Base-by-base conservation (phyloP, 2,113 vertebrate species). In the Trichomycterus rosablanca region DNA sequence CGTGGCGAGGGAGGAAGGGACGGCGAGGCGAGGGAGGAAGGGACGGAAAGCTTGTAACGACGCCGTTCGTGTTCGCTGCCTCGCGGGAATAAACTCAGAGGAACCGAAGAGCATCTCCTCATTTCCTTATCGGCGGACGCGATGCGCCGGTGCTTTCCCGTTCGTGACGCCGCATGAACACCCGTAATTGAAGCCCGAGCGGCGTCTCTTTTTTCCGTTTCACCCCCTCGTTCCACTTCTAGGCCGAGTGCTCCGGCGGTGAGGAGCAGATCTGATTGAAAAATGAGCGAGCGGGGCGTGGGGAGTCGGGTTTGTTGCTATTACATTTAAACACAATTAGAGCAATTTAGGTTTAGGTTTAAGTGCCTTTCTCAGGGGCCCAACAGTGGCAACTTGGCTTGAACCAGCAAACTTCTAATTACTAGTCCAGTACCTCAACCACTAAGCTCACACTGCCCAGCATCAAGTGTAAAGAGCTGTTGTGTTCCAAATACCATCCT, bases 51-150 rank as follows among this genome's bases (percentile, higher is more conserved):
- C 26, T 18, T 40, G 42, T 54, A 20, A 28, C 26, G 40, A 59
- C 23, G 56, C 18, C 51, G 46, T 10, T 40, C 30, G 34, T 62
- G 53, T 50, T 60, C 56, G 50, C 19, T 15, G 44, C 40, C 56
- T 66, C 56, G 12, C 46, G 37, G 68, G 63, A 61, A 61, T 56
- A 35, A 11, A 51, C 56, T 2, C 37, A 45, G 66, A 30, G 53
- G 58, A 45, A 34, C 37, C 32, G 22, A 32, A 22, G 56, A 45
- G 56, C 39, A 59, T 62, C 69, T 67, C 7, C 44, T 53, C 55
- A 39, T 59, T 42, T 68, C 44, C 58, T 68, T 61, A 68, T 68
- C 66, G 42, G 42, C 48, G 58, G 58, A 61, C 24, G 57, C 49
- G 43, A 48, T 23, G 42, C 43, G 20, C 49, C 26, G 49, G 24